These are phyloP conservation scores for Neosalanx taihuensis DNA, from an alignment of 2,797 vertebrate genomes.

Conservation along the genomic window DNA sequence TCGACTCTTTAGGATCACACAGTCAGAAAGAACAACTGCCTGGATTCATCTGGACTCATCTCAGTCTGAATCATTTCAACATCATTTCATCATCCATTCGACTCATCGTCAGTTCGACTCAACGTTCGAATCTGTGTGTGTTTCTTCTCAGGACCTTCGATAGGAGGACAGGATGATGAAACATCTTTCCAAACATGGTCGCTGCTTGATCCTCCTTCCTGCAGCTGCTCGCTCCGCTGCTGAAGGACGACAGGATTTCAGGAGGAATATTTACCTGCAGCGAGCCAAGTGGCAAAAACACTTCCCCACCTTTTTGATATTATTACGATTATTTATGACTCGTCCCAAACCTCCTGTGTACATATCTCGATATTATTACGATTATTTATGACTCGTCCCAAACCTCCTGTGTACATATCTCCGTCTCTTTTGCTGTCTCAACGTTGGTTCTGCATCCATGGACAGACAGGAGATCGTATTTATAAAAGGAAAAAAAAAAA, in stretches of 20 bases:
- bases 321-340: constrained; percentile 76
- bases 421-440: constrained; percentile 74
- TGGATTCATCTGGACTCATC: too few relatives aligned
- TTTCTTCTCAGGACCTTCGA: constrained; percentile 73
- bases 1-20: not conserved
- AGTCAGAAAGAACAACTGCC: too few relatives aligned
- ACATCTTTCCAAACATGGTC: not conserved
- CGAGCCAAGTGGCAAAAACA: constrained; percentile 57
- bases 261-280: constrained; percentile 46
- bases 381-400: constrained; percentile 75
- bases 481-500: constrained; percentile 65
- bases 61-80: not conserved
- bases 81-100: not conserved
- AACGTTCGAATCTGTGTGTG: constrained; percentile 12
- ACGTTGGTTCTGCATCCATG: constrained; percentile 71
- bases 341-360: constrained; percentile 66
- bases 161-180: constrained; percentile 27
- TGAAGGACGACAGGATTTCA: constrained; percentile 29
- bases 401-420: constrained; percentile 75
- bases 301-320: constrained; percentile 55
- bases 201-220: not conserved
- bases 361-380: constrained; percentile 69
- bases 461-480: constrained; percentile 80
- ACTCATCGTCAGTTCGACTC: not conserved
- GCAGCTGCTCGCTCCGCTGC: too few relatives aligned